Conservation (phyloP, 1,140 invertebrate species). For the Lasaia peninsularis region DNA sequence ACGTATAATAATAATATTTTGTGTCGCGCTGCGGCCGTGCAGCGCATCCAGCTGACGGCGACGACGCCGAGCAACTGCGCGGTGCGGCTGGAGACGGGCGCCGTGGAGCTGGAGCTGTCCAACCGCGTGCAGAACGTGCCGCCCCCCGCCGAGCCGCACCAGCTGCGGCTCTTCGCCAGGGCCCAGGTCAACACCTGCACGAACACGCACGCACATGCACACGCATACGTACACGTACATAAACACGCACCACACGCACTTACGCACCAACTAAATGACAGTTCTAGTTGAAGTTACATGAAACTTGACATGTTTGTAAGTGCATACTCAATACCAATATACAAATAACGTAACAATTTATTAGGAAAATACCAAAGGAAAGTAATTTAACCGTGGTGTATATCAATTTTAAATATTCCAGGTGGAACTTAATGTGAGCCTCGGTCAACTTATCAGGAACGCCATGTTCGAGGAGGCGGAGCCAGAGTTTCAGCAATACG, state of each 20-base stretch:
- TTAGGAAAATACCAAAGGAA: neutral
- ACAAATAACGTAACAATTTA: too few relatives aligned
- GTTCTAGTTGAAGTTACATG: too few relatives aligned
- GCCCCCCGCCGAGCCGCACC: conserved; percentile 79
- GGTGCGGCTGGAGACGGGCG: conserved; percentile 95
- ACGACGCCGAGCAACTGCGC: conserved; percentile 98
- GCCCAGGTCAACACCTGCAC: too few relatives aligned
- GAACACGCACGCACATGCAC: conserved; percentile 80
- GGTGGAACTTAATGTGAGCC: conserved; percentile 95
- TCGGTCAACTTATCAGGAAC: conserved; percentile 95
- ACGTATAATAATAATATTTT: too few relatives aligned
- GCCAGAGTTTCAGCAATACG: conserved; percentile 97
- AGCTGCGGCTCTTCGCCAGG: conserved; percentile 93
- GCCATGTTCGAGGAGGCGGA: conserved; percentile 97
- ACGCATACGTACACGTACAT: neutral
- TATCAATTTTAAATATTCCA: conserved; percentile 58
- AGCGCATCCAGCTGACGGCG: conserved; percentile 97
- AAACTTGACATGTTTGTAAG: too few relatives aligned
- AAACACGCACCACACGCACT: neutral
- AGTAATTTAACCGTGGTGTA: too few relatives aligned
- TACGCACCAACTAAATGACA: too few relatives aligned
- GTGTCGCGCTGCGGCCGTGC: too few relatives aligned
- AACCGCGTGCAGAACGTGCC: conserved; percentile 95
- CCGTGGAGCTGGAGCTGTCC: conserved; percentile 93
- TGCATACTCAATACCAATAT: too few relatives aligned